Percentiles rank a stretch among this genome's conserved stretches.
Evolutionary conservation across 2,113 vertebrate species (phyloP).

Genomic region (Campylomormyrus numenius): DNA sequence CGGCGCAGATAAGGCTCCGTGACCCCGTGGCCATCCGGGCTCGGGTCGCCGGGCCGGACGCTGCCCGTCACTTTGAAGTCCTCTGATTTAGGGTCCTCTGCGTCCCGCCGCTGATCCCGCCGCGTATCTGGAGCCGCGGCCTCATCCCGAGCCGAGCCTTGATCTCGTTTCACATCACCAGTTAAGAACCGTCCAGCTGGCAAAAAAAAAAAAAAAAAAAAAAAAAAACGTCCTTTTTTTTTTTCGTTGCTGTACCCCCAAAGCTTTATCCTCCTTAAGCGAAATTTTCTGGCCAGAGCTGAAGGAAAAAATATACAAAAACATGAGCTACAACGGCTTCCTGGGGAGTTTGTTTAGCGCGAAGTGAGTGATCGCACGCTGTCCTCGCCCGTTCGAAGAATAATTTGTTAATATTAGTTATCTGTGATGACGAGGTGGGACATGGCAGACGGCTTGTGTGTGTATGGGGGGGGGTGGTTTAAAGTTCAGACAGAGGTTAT

Average conservation of each 20-base stretch:
- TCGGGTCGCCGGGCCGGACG: slow-evolving; percentile 7
- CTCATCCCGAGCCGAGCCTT: slow-evolving; percentile 28
- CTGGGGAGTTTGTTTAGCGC: background rate
- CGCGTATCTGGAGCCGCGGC: slow-evolving; percentile 22
- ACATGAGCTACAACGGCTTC: background rate
- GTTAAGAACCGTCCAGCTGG: background rate
- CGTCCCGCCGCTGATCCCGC: slow-evolving; percentile 33
- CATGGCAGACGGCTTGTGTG: background rate
- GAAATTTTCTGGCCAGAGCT: background rate
- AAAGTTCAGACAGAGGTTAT: background rate
- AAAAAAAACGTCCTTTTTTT: background rate
- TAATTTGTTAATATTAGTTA: background rate
- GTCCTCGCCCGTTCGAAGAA: background rate
- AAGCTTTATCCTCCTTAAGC: background rate
- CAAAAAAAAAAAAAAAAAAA: background rate
- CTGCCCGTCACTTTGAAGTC: slow-evolving; percentile 40
- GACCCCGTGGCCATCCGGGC: slow-evolving; percentile 29
- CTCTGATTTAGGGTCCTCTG: slow-evolving; percentile 44
- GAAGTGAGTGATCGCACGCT: background rate
- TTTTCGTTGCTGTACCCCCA: background rate
- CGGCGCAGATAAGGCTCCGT: slow-evolving; percentile 34
- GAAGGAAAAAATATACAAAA: background rate
- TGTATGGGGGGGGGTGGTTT: background rate
- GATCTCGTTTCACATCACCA: slow-evolving; percentile 25
- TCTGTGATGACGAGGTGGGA: background rate